Base-by-base conservation (phyloP, 2,888 invertebrate genomes). In the Acrocera orbiculus region DNA sequence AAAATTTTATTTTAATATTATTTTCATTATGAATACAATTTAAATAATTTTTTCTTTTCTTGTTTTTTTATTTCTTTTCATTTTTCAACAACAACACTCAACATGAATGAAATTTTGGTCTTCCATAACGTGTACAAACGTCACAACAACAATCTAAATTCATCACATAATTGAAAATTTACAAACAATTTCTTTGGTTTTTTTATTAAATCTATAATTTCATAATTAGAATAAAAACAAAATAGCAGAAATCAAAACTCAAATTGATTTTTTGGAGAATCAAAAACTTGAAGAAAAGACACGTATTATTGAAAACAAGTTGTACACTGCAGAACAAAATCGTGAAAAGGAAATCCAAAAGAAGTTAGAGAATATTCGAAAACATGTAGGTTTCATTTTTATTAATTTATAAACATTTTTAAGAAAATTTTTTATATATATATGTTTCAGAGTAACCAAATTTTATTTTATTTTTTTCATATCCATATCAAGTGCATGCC, bases 321-420 rank as follows among this genome's bases (percentile, higher is more conserved):
- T 85, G 52, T 75, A 73, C 48, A 68, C 75, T 44, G 83, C 83
- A 42, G 80, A 83, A 61, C 73, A 73, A 58, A 86, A 86, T 56
- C 70, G 86, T 46, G 79, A 81, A 58, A 76, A 76, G 60, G 83
- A 83, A 62, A 72, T 85, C 43, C 78, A 80, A 64, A 80, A 77
- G 63, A 79, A 81, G 65, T 67, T 86, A 58, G 83, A 85, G 58
- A 74, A 73, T 58, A 75, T 78, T 53, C 80, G 79, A 62, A 78
- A 80, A 63, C 77, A 80, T 69, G 85, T 85, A 71, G 58, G 76
- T 67, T 60, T 51, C 27, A 34, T 46, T 34, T 42, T 35, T 39
- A 37, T 32, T 39, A 33, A 35, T 36, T 35, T 32, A 38, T 40
- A n/a, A n/a, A n/a, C n/a, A n/a, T n/a, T n/a, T n/a, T n/a, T n/a